Conservation (phyloP, 1,140 invertebrate species). For the Brachionus rubens region DNA sequence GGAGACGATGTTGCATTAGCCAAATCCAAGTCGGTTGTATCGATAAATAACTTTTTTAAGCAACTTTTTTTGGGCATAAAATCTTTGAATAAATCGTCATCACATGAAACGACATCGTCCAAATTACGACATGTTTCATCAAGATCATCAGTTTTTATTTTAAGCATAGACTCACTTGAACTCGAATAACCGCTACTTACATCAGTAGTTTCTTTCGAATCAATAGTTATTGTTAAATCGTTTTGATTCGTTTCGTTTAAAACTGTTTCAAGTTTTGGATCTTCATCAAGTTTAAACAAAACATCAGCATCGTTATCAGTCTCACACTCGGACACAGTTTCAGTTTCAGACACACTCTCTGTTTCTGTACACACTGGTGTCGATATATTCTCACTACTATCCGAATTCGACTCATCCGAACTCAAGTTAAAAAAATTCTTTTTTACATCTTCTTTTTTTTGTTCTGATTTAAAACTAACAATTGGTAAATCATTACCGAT, state of each 20-base stretch:
- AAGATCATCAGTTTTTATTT: not conserved
- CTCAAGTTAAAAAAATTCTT: not conserved
- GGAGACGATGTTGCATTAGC: not conserved
- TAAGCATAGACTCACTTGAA: not conserved
- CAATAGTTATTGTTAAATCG: not conserved
- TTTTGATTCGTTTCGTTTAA: not conserved
- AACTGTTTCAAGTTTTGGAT: too few species aligned
- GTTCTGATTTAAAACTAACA: not conserved
- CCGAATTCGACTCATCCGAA: not conserved
- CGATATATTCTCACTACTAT: not conserved
- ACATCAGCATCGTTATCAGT: too few species aligned
- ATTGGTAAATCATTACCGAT: constrained; percentile 2
- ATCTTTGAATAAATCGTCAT: constrained; percentile 17
- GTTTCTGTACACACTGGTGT: not conserved
- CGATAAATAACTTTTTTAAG: not conserved
- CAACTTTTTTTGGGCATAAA: constrained; percentile 31
- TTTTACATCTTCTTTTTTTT: not conserved
- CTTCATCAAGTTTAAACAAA: not conserved
- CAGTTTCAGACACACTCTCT: not conserved
- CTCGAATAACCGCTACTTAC: constrained; percentile 9
- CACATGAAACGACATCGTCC: not conserved
- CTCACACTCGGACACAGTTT: not conserved
- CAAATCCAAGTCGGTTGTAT: not conserved
- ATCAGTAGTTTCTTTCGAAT: not conserved
- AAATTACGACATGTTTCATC: constrained; percentile 8